A percentile compares a stretch with the other conserved stretches of the same genome.
These are phyloP conservation scores for Drosophila paramelanica DNA, from an alignment of 2,888 invertebrate genomes.

Conservation along the genomic window DNA sequence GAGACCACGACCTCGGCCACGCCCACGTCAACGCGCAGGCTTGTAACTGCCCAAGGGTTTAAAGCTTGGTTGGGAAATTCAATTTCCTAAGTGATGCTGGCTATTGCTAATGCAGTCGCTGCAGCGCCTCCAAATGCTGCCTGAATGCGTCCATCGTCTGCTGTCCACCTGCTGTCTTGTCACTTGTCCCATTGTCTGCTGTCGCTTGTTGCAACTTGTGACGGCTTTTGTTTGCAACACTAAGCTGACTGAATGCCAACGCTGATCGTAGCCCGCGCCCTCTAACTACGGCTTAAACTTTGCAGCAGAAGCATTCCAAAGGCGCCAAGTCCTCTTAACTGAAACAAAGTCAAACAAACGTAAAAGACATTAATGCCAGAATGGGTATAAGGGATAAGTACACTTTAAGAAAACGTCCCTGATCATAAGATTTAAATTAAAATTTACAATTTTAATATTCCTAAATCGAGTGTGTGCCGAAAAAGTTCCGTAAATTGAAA, in stretches of 20 bases:
- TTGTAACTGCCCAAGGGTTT: constrained; percentile 17
- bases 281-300: constrained; percentile 35
- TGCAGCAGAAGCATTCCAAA: constrained; percentile 39
- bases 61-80: constrained; percentile 39
- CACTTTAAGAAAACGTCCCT: neutral
- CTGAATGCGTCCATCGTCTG: constrained; percentile 20
- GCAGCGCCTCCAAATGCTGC: constrained; percentile 22
- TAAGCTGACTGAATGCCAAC: constrained; percentile 50
- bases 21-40: neutral
- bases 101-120: constrained; percentile 52
- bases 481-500: too few species aligned
- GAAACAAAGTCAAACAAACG: constrained; percentile 15
- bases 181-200: constrained; percentile 16
- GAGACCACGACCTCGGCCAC: neutral
- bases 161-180: constrained; percentile 10
- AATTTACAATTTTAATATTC: neutral
- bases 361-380: neutral
- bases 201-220: constrained; percentile 49
- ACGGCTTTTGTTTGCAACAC: constrained; percentile 51
- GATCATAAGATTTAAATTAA: neutral
- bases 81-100: constrained; percentile 54
- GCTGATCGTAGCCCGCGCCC: neutral
- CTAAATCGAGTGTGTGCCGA: too few species aligned
- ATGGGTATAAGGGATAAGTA: neutral
- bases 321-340: constrained; percentile 51